phyloP scores from a whole-genome alignment of 2,113 vertebrate genomes.

The Planiliza haematocheilus region DNA sequence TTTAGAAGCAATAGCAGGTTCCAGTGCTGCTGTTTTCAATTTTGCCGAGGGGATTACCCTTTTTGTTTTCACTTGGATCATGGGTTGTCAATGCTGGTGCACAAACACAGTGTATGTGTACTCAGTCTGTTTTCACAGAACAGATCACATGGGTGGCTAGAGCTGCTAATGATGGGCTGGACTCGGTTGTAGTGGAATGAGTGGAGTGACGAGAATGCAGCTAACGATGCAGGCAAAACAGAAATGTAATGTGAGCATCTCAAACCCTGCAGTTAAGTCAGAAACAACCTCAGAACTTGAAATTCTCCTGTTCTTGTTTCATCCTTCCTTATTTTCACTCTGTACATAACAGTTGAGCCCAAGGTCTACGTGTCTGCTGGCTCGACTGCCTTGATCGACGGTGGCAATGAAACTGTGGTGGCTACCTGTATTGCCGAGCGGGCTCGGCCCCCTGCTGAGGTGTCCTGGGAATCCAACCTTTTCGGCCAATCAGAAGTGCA shows the following conservation, averaged over 20 bases:
- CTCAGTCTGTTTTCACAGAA: slow-evolving; percentile 15
- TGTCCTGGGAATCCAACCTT: slow-evolving; percentile 92
- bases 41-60: slow-evolving; percentile 4
- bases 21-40: slow-evolving; percentile 18
- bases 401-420: slow-evolving; percentile 92
- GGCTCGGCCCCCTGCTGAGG: slow-evolving; percentile 91
- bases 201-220: neutral
- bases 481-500: slow-evolving; percentile 90
- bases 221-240: neutral
- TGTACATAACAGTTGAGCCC: slow-evolving; percentile 89
- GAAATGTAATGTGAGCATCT: neutral
- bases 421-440: slow-evolving; percentile 93
- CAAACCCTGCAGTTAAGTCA: slow-evolving; percentile 2
- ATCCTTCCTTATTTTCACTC: neutral
- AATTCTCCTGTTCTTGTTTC: neutral
- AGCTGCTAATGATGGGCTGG: slow-evolving; percentile 18
- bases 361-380: slow-evolving; percentile 92
- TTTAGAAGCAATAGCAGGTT: slow-evolving; percentile 5
- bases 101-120: neutral
- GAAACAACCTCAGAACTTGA: slow-evolving; percentile 6
- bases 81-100: slow-evolving; percentile 16
- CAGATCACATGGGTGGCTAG: slow-evolving; percentile 9
- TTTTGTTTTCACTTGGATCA: slow-evolving; percentile 32
- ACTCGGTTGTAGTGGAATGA: neutral
- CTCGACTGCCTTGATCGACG: slow-evolving; percentile 90